Percentiles rank a stretch among this genome's conserved stretches.
phyloP scores from a whole-genome alignment of 2,113 vertebrate genomes.

The Sigmodon hispidus region DNA sequence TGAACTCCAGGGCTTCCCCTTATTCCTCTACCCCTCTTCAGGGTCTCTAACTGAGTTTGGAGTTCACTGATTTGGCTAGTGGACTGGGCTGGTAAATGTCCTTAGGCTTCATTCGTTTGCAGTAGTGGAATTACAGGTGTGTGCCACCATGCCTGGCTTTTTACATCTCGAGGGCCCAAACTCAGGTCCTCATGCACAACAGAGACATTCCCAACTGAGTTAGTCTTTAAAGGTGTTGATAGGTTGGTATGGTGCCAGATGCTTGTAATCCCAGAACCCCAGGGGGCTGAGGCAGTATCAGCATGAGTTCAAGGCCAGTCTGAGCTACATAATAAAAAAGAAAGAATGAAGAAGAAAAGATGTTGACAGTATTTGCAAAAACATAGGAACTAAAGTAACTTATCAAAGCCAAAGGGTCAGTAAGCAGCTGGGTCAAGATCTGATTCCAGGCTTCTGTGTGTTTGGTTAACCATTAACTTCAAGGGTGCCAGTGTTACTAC shows the following conservation, averaged over 20 bases:
- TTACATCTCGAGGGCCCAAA: neutral
- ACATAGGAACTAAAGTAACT: neutral
- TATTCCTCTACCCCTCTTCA: neutral
- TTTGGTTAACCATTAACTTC: constrained; percentile 31
- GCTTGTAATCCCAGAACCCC: neutral
- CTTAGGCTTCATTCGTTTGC: neutral
- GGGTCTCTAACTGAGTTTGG: neutral
- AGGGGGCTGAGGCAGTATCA: neutral
- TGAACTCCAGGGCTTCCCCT: neutral
- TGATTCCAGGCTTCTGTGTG: constrained; percentile 22
- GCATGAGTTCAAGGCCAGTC: neutral
- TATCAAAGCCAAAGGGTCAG: neutral
- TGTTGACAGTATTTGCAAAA: neutral
- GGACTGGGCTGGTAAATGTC: neutral
- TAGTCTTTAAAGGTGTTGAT: neutral
- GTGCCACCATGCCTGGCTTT: neutral
- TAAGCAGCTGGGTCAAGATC: neutral
- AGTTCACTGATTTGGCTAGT: neutral
- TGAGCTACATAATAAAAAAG: neutral
- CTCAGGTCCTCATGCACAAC: neutral
- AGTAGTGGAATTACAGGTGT: neutral
- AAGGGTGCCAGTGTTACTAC: constrained; percentile 7
- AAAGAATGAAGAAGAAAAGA: neutral
- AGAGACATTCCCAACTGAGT: neutral
- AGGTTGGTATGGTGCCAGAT: neutral